Percentiles rank a stretch among this genome's conserved stretches.
phyloP scores from a whole-genome alignment of 2,797 vertebrate species.

The Lagorchestes hirsutus region DNA sequence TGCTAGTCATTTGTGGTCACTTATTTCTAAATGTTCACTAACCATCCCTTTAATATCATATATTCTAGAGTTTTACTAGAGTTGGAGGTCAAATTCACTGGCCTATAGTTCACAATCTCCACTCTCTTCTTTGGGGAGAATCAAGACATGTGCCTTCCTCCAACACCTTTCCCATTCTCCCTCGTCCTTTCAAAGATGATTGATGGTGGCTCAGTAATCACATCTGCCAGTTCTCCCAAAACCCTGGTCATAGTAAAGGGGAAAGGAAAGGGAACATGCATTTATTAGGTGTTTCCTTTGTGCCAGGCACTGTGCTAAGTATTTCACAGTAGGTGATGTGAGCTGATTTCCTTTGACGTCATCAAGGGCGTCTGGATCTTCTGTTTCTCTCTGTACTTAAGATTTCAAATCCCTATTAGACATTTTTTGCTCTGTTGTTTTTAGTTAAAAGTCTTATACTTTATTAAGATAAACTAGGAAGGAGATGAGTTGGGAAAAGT shows the following conservation, averaged over 20 bases:
- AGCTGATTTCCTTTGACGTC: not conserved
- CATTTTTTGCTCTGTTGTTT: not conserved
- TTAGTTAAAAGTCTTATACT: not conserved
- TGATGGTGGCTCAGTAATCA: not conserved
- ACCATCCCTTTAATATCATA: not conserved
- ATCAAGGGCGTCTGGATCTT: not conserved
- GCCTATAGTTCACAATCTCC: not conserved
- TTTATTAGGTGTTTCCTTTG: not conserved
- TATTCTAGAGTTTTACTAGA: not conserved
- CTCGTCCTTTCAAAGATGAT: not conserved
- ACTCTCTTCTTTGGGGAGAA: not conserved
- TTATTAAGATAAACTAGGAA: not conserved
- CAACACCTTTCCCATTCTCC: not conserved
- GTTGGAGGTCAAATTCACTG: not conserved
- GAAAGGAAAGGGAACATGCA: not conserved
- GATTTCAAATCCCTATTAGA: not conserved
- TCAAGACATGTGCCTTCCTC: not conserved
- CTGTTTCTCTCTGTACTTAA: not conserved
- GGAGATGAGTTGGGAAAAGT: not conserved
- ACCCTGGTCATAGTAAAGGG: not conserved
- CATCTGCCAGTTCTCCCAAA: not conserved
- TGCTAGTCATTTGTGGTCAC: not conserved
- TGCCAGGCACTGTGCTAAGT: not conserved
- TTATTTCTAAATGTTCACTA: not conserved
- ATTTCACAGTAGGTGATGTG: not conserved